Conservation (phyloP, 1,140 invertebrate species). For the Bursaphelenchus mucronatus region DNA sequence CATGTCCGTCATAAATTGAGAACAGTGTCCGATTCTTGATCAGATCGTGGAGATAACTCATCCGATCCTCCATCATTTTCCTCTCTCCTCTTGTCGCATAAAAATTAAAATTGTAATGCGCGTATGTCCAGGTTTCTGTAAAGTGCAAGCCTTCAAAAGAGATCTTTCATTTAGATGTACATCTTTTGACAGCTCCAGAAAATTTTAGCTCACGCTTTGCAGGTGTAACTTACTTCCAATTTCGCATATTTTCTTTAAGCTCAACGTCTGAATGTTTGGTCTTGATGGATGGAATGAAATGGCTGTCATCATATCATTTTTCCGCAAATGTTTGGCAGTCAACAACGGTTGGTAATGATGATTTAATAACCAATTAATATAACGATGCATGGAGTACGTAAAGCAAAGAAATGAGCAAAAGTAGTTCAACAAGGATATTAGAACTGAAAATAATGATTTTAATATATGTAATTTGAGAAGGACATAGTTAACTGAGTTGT, state of each 20-base stretch:
- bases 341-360: slow-evolving; percentile 22
- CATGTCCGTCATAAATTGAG: slow-evolving; percentile 35
- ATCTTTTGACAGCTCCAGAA: neutral
- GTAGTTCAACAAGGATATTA: slow-evolving; percentile 2
- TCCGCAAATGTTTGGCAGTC: slow-evolving; percentile 12
- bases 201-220: neutral
- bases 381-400: slow-evolving; percentile 15
- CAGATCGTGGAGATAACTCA: slow-evolving; percentile 27
- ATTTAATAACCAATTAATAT: slow-evolving; percentile 12
- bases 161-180: slow-evolving; percentile 7
- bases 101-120: slow-evolving; percentile 24
- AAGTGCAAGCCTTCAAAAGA: neutral
- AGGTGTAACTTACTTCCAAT: neutral
- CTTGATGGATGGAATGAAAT: neutral
- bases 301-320: slow-evolving; percentile 15
- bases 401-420: slow-evolving; percentile 20
- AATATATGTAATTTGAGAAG: too few relatives aligned
- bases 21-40: slow-evolving; percentile 27
- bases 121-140: slow-evolving; percentile 24
- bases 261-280: neutral
- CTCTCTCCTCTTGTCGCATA: slow-evolving; percentile 18
- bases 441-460: too few relatives aligned
- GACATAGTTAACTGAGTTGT: too few relatives aligned
- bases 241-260: neutral
- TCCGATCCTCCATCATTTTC: slow-evolving; percentile 29